Conservation (phyloP, 2,797 vertebrate species). For the Epinephelus awoara region DNA sequence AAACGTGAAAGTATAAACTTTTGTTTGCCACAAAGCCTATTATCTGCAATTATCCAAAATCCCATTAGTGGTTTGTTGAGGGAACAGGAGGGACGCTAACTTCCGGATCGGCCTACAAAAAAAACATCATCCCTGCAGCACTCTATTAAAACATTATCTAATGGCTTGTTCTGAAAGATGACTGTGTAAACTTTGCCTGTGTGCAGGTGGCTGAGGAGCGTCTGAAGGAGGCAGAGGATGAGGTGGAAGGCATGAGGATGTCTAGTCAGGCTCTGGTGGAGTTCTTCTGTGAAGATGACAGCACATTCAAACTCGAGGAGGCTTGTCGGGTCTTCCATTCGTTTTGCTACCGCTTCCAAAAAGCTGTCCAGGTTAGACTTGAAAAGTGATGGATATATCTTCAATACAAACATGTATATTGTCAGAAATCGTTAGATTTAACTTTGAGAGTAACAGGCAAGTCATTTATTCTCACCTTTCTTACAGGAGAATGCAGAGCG, state of each 20-base stretch:
- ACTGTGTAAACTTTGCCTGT: conserved; percentile 2
- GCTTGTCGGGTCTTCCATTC: conserved; percentile 85
- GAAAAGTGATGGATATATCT: not conserved
- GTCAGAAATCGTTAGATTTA: not conserved
- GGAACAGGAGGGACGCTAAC: too few relatives aligned
- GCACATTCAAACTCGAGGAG: conserved; percentile 87
- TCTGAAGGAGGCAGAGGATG: conserved; percentile 84
- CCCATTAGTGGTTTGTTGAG: too few relatives aligned
- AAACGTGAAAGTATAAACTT: too few relatives aligned
- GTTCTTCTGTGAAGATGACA: conserved; percentile 90
- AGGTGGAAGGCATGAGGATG: conserved; percentile 85
- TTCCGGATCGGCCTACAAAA: too few relatives aligned
- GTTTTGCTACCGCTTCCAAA: conserved; percentile 88
- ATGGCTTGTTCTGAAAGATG: not conserved
- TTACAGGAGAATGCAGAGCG: conserved; percentile 87
- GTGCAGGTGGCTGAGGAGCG: conserved; percentile 84
- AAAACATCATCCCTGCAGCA: too few relatives aligned
- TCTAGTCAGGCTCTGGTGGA: conserved; percentile 87
- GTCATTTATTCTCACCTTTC: not conserved
- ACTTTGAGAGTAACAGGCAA: too few relatives aligned
- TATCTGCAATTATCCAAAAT: too few relatives aligned
- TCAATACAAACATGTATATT: not conserved
- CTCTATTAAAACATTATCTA: not conserved
- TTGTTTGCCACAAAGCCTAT: too few relatives aligned
- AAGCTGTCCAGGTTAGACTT: conserved; percentile 84